These are phyloP conservation scores for Columba janthina DNA, from an alignment of 2,113 vertebrate genomes.

Conservation along the genomic window DNA sequence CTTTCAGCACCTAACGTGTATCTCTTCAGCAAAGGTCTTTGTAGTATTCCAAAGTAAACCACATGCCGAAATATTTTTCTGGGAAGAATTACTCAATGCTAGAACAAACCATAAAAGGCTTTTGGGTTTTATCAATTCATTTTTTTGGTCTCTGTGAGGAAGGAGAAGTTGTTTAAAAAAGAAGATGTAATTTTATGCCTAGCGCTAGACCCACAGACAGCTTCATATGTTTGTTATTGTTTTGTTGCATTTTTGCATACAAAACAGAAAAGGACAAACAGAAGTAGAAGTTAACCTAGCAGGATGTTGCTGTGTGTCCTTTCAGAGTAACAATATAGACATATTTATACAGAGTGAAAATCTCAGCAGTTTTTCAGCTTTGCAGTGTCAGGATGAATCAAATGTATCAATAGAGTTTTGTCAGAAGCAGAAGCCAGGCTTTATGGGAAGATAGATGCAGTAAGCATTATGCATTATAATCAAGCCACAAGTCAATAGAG, in stretches of 20 bases:
- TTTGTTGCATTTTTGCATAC: neutral
- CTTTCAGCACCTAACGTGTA: neutral
- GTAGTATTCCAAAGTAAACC: neutral
- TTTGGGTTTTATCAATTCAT: neutral
- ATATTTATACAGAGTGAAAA: neutral
- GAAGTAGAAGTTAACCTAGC: neutral
- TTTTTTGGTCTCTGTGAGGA: neutral
- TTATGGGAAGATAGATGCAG: slow-evolving; percentile 28
- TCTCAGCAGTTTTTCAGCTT: slow-evolving; percentile 38
- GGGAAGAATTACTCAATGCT: neutral
- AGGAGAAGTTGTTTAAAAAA: neutral
- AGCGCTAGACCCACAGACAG: neutral
- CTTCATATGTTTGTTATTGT: neutral
- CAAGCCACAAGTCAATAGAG: slow-evolving; percentile 27
- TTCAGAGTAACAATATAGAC: neutral
- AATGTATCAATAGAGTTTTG: slow-evolving; percentile 48
- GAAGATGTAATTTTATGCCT: neutral
- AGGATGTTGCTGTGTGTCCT: neutral
- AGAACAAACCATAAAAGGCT: neutral
- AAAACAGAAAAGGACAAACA: neutral
- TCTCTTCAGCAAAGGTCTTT: neutral
- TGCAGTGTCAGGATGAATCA: neutral
- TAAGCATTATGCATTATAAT: slow-evolving; percentile 39
- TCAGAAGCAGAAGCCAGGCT: neutral
- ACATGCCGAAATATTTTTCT: neutral